A percentile compares a stretch with the other conserved stretches of the same genome.
Conservation (phyloP, 2,113 vertebrate genomes). For the Microtus montanus region DNA sequence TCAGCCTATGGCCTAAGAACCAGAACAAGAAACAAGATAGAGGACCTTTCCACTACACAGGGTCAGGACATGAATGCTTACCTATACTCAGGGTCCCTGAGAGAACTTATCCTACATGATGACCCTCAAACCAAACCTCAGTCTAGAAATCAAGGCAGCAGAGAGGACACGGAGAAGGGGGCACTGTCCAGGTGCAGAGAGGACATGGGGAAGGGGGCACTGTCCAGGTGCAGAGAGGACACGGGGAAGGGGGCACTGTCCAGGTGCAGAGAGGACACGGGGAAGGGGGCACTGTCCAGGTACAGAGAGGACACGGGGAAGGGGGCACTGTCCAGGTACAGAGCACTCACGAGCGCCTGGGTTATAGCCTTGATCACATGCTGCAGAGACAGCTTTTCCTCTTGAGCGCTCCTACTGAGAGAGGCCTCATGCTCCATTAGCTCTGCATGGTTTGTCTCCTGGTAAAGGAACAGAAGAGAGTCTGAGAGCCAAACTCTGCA, state of each 20-base stretch:
- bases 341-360: conserved; percentile 73
- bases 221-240: too few species aligned
- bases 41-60: not conserved
- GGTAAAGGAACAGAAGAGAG: conserved; percentile 61
- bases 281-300: too few species aligned
- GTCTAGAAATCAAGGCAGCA: not conserved
- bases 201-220: not conserved
- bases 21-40: not conserved
- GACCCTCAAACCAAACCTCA: not conserved
- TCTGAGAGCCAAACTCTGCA: conserved; percentile 33
- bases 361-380: conserved; percentile 83
- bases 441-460: conserved; percentile 82
- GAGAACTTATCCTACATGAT: not conserved
- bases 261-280: too few species aligned
- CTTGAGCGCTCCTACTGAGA: conserved; percentile 76
- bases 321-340: not conserved
- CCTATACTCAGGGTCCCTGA: not conserved
- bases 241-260: too few species aligned
- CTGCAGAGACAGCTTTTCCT: conserved; percentile 84
- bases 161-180: not conserved
- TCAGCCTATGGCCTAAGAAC: not conserved
- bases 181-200: not conserved
- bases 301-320: too few species aligned
- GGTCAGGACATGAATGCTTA: not conserved
- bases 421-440: conserved; percentile 81